Conservation (phyloP, 2,113 vertebrate species). For the Hassar affinis region DNA sequence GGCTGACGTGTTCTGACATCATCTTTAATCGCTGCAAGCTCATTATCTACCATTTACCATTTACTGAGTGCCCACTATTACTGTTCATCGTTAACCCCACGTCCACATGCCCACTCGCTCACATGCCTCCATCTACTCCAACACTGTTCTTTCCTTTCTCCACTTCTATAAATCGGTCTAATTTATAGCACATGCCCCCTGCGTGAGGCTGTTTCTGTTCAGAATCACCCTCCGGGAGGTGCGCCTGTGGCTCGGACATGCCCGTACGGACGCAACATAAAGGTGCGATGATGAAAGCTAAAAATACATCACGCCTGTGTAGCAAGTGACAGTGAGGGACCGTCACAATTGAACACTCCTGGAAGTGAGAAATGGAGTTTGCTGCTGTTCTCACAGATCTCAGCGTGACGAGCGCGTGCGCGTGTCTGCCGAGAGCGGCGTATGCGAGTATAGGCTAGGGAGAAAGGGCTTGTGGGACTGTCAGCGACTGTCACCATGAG, state of each 20-base stretch:
- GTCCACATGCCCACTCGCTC: neutral
- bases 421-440: constrained; percentile 51
- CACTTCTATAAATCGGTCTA: neutral
- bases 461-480: constrained; percentile 61
- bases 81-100: neutral
- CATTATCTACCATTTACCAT: too few species aligned
- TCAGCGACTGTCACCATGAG: constrained; percentile 72
- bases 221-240: constrained; percentile 35
- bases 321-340: constrained; percentile 67
- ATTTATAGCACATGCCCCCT: constrained; percentile 31
- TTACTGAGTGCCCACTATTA: too few species aligned
- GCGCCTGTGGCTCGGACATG: constrained; percentile 53
- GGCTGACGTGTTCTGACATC: neutral
- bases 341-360: constrained; percentile 74
- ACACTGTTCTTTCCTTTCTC: neutral
- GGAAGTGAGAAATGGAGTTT: constrained; percentile 76
- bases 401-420: constrained; percentile 28
- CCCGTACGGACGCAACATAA: constrained; percentile 55
- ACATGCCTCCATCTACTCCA: constrained; percentile 5
- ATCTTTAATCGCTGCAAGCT: too few species aligned
- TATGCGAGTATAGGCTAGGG: constrained; percentile 61
- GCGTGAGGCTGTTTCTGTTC: neutral
- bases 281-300: constrained; percentile 56
- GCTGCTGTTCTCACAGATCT: constrained; percentile 61
- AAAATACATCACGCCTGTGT: constrained; percentile 57